These are phyloP conservation scores for Eremobia ochroleuca DNA, from an alignment of 2,888 invertebrate species.

Conservation along the genomic window DNA sequence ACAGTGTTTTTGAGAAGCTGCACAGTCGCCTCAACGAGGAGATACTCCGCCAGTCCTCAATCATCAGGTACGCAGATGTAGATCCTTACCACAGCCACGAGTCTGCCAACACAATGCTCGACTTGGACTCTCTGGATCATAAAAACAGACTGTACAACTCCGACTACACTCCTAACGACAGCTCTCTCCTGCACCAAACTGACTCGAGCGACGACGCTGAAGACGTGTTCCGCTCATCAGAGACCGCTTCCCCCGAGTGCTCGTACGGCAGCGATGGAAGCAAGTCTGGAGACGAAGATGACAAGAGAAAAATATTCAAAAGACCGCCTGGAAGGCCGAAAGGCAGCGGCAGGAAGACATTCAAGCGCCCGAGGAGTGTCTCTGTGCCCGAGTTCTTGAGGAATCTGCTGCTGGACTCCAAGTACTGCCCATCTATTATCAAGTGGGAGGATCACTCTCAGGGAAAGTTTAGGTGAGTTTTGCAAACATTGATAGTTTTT, in stretches of 20 bases:
- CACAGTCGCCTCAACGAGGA: constrained; percentile 82
- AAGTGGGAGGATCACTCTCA: constrained; percentile 96
- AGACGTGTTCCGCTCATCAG: constrained; percentile 82
- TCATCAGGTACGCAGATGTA: constrained; percentile 83
- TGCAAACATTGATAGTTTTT: constrained; percentile 42
- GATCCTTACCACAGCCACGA: constrained; percentile 81
- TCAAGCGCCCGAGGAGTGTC: constrained; percentile 87
- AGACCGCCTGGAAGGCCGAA: constrained; percentile 91
- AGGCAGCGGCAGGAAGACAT: constrained; percentile 86
- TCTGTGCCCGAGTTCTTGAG: constrained; percentile 96
- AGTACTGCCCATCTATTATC: constrained; percentile 95
- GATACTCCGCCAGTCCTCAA: constrained; percentile 77
- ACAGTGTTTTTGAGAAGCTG: constrained; percentile 83
- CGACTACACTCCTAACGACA: constrained; percentile 84
- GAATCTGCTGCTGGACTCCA: constrained; percentile 94
- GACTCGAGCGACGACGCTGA: constrained; percentile 88
- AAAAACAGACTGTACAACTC: constrained; percentile 80
- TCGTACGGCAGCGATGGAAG: constrained; percentile 86
- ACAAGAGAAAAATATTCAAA: constrained; percentile 86
- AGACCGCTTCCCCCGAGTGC: constrained; percentile 84
- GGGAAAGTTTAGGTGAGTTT: constrained; percentile 94
- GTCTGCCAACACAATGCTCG: constrained; percentile 80
- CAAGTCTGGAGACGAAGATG: constrained; percentile 88
- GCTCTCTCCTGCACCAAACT: constrained; percentile 73
- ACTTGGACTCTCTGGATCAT: constrained; percentile 83